phyloP scores from a whole-genome alignment of 2,888 invertebrate species.

The Belgica antarctica region DNA sequence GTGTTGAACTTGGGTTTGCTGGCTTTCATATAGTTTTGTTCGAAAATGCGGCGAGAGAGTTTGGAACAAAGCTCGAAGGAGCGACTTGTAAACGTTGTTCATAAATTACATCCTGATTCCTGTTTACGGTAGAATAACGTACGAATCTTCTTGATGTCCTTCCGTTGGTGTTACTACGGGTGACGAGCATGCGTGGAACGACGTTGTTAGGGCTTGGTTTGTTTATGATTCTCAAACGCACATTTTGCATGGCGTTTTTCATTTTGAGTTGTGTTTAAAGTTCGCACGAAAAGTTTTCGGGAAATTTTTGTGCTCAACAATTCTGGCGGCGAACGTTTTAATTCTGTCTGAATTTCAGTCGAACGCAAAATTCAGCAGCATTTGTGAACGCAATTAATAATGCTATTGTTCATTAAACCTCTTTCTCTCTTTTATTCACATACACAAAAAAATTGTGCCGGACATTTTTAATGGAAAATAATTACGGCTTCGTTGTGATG shows the following conservation, averaged over 20 bases:
- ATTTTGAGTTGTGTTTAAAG: slow-evolving; percentile 15
- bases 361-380: not conserved
- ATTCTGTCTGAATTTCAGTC: too few relatives aligned
- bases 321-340: too few relatives aligned
- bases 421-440: slow-evolving; percentile 10
- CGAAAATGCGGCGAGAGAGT: too few relatives aligned
- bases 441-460: slow-evolving; percentile 16
- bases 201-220: not conserved
- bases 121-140: too few relatives aligned
- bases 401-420: slow-evolving; percentile 40
- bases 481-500: slow-evolving; percentile 42
- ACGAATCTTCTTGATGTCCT: slow-evolving; percentile 15
- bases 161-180: slow-evolving; percentile 33
- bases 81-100: slow-evolving; percentile 25
- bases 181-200: slow-evolving; percentile 15
- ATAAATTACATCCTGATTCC: slow-evolving; percentile 39
- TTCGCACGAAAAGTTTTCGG: not conserved
- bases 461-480: slow-evolving; percentile 42
- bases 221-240: slow-evolving; percentile 5
- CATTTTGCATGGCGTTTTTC: not conserved
- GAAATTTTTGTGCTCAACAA: not conserved
- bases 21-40: not conserved
- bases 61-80: too few relatives aligned
- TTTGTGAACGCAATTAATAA: slow-evolving; percentile 41
- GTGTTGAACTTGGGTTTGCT: too few relatives aligned